Evolutionary conservation across 2,797 vertebrate species (phyloP).

Genomic region (Cossypha heuglini): DNA sequence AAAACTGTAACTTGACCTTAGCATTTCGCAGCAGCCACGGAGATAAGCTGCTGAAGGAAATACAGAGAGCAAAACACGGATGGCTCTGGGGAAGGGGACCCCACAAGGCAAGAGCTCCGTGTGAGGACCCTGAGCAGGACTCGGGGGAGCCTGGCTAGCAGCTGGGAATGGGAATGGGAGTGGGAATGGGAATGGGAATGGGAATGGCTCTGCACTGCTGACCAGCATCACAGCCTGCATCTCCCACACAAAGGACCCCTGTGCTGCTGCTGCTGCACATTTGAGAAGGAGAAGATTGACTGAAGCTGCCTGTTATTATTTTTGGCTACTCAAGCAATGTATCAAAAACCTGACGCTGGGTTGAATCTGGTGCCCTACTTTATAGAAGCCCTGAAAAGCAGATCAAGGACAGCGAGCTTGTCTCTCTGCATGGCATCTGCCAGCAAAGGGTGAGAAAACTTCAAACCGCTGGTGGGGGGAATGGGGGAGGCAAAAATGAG

Average conservation of each 20-base stretch:
- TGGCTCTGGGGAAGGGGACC: neutral
- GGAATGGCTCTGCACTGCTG: neutral
- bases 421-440: constrained; percentile 45
- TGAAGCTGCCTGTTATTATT: constrained; percentile 43
- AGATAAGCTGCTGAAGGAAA: constrained; percentile 39
- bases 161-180: neutral
- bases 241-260: neutral
- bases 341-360: constrained; percentile 51
- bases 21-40: neutral
- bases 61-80: fast-evolving
- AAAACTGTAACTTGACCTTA: constrained; percentile 58
- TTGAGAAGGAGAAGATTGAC: neutral
- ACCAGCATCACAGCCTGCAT: neutral
- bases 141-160: fast-evolving
- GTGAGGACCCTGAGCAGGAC: fast-evolving
- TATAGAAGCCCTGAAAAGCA: constrained; percentile 59
- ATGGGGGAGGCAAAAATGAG: neutral
- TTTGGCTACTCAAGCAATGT: constrained; percentile 57
- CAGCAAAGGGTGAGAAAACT: constrained; percentile 61
- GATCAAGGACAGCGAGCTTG: constrained; percentile 62
- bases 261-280: constrained; percentile 23
- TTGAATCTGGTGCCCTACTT: constrained; percentile 62
- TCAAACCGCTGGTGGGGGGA: neutral
- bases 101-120: neutral
- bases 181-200: neutral